Evolutionary conservation across 2,888 invertebrate genomes (phyloP), one percentile per base, ranked within the genome.

Genomic region (Sisyra nigra): DNA sequence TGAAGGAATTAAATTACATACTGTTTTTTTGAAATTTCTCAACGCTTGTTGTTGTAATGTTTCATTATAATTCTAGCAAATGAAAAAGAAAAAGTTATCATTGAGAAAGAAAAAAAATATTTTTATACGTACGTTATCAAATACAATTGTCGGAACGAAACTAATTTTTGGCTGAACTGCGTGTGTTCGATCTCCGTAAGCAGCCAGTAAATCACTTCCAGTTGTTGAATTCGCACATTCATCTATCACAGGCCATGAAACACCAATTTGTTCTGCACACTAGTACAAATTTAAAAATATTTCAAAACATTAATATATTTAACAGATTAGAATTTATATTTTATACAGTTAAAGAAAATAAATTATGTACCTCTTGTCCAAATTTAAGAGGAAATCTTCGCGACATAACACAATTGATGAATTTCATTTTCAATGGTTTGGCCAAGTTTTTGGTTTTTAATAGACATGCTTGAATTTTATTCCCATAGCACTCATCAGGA

Each of bases 401-500:
- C 5, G 4, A 3, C 63, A 69, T 66, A 6, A 59, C 56, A 47
- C 69, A 69, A 48, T 55, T 54, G 8, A 67, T 55, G 45, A 67
- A 61, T 5, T 55, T 51, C 2, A 53, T 43, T 14, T 49, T 46
- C 37, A 51, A 46, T 10, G 41, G 49, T 30, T 52, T 49, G 13
- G 51, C 51, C 30, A 50, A 46, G 40, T 63, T 59, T 44, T 61
- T 55, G 4, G 10, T 11, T 1, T 57, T 33, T 43, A 71, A 53
- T 2, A 57, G 67, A 49, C 71, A 71, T 2, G 68, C 62, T 47
- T 70, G 70, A 5, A 63, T 61, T 49, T 59, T 64, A 51, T 71
- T 71, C 9, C 68, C 69, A 3, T 48, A 48, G 50, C 72, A 72
- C 53, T 72, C 71, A 1, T 49, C 40, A 1, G 53, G 45, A 1